A percentile compares a stretch with the other conserved stretches of the same genome.
phyloP scores from a whole-genome alignment of 1,140 invertebrate species.

The Whitmania pigra region DNA sequence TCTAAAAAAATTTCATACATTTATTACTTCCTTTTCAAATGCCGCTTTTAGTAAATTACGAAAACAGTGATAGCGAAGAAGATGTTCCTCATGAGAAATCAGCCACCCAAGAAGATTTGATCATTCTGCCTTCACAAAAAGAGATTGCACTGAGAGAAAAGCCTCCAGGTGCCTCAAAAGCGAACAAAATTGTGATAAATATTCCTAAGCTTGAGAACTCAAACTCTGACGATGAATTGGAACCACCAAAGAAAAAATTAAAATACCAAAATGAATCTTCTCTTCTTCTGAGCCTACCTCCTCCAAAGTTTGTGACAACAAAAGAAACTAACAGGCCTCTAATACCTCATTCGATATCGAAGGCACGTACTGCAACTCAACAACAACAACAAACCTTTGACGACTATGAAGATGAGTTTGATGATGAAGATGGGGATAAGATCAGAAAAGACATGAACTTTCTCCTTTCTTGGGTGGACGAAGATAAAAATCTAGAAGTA shows the following conservation, averaged over 20 bases:
- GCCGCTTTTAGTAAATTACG: slow-evolving; percentile 1
- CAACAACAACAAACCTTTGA: slow-evolving; percentile 25
- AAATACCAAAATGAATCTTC: slow-evolving; percentile 18
- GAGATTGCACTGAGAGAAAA: not conserved
- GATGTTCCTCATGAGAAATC: not conserved
- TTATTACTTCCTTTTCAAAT: not conserved
- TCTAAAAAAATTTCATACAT: too few relatives aligned
- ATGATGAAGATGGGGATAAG: not conserved
- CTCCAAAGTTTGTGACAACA: slow-evolving; percentile 27
- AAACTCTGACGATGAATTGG: not conserved
- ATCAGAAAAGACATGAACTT: slow-evolving; percentile 23
- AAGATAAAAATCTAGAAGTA: slow-evolving; percentile 6
- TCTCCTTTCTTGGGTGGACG: slow-evolving; percentile 26
- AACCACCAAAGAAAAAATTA: not conserved
- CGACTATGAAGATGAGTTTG: slow-evolving; percentile 31
- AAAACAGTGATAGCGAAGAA: not conserved
- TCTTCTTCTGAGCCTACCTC: slow-evolving; percentile 30
- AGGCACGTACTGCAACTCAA: slow-evolving; percentile 21
- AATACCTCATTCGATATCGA: slow-evolving; percentile 31
- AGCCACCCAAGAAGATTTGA: not conserved
- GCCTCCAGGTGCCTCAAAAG: not conserved
- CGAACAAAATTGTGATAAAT: slow-evolving; percentile 3
- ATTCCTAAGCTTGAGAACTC: not conserved
- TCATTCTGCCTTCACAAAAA: slow-evolving; percentile 1
- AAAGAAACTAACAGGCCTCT: slow-evolving; percentile 32